A percentile compares a stretch with the other conserved stretches of the same genome.
Conservation (phyloP, 2,113 vertebrate species). For the Engystomops pustulosus region DNA sequence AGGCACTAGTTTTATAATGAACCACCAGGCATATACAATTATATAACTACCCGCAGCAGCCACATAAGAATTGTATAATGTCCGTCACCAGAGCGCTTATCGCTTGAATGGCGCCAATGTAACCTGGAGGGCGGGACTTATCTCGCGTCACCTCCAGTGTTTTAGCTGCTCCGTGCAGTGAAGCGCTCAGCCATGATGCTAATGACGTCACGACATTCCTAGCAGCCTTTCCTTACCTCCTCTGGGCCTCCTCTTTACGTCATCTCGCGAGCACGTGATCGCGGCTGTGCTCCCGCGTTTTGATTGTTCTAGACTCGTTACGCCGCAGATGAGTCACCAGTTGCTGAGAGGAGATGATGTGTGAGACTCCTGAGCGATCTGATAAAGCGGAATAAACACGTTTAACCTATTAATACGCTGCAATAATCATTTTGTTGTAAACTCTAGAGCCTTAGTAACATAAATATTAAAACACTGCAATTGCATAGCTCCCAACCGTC, state of each 20-base stretch:
- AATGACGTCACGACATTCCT: constrained; percentile 43
- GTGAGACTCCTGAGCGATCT: not conserved
- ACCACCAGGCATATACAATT: too few relatives aligned
- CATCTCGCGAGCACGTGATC: constrained; percentile 9
- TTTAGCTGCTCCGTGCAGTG: not conserved
- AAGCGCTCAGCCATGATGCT: not conserved
- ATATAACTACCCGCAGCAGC: too few relatives aligned
- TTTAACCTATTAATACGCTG: too few relatives aligned
- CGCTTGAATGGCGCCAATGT: not conserved
- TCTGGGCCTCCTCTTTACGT: constrained; percentile 20
- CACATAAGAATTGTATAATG: not conserved
- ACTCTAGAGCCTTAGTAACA: too few relatives aligned
- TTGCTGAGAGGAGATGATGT: not conserved
- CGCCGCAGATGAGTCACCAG: not conserved
- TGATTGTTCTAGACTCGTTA: not conserved
- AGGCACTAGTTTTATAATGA: too few relatives aligned
- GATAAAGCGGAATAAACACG: too few relatives aligned
- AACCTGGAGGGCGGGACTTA: not conserved
- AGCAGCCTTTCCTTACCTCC: not conserved
- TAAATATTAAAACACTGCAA: too few relatives aligned
- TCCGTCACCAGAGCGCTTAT: not conserved
- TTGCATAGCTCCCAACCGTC: too few relatives aligned
- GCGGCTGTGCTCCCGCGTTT: not conserved
- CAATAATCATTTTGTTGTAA: too few relatives aligned
- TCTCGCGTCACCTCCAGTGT: not conserved